Conservation (phyloP, 2,888 invertebrate species). For the Tenthredo notha region DNA sequence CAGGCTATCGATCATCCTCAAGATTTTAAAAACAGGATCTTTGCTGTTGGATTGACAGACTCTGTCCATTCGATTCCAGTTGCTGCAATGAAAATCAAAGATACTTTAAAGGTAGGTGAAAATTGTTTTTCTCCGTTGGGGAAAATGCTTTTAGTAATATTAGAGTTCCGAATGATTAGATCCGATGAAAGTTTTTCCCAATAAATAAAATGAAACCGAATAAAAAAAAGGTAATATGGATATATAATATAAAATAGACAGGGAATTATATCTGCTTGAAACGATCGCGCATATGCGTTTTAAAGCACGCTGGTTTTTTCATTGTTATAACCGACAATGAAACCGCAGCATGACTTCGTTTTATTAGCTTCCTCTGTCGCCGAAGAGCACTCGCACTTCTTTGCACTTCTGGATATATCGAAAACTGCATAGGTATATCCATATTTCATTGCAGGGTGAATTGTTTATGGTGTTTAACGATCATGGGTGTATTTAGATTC, state of each 20-base stretch:
- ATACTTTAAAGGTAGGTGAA: slow-evolving; percentile 61
- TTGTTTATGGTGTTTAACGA: not conserved
- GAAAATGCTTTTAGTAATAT: too few species aligned
- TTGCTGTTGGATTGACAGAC: slow-evolving; percentile 89
- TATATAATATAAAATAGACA: not conserved
- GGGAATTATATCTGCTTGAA: not conserved
- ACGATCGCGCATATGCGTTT: slow-evolving; percentile 19
- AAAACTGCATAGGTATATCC: not conserved
- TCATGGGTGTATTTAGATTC: not conserved
- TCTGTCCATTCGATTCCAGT: slow-evolving; percentile 82
- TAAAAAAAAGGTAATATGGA: not conserved
- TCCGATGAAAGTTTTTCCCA: not conserved
- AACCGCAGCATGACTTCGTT: slow-evolving; percentile 49
- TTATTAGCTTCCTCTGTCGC: slow-evolving; percentile 43
- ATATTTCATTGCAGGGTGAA: not conserved
- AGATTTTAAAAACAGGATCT: slow-evolving; percentile 84
- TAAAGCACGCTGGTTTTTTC: not conserved
- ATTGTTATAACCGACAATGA: slow-evolving; percentile 43
- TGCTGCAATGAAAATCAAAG: slow-evolving; percentile 59
- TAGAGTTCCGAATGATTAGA: not conserved
- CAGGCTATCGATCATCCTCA: slow-evolving; percentile 80
- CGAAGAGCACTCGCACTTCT: not conserved
- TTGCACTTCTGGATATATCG: not conserved
- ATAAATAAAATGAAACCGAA: not conserved
- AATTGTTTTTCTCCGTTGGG: too few species aligned